A percentile compares a stretch with the other conserved stretches of the same genome.
Evolutionary conservation across 2,888 invertebrate species (phyloP).

Genomic region (Trachelus stipa): DNA sequence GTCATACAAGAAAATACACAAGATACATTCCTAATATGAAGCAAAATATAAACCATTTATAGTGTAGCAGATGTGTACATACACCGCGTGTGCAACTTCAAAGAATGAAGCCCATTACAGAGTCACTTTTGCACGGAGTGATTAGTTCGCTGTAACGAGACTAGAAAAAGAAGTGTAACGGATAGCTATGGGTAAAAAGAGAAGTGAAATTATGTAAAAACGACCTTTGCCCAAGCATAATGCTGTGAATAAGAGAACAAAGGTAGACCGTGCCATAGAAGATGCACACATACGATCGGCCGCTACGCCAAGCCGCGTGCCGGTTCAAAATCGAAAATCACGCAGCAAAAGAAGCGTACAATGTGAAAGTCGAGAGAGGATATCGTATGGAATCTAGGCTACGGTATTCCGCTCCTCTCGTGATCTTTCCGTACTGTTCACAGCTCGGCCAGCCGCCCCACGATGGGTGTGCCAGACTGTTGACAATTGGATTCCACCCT

Average conservation of each 20-base stretch:
- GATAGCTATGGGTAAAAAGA: neutral
- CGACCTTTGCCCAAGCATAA: neutral
- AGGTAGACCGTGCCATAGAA: neutral
- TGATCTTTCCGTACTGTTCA: slow-evolving; percentile 12
- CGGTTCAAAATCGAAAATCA: slow-evolving; percentile 6
- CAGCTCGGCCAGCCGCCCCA: slow-evolving; percentile 1
- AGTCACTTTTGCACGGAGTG: neutral
- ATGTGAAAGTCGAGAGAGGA: slow-evolving; percentile 20
- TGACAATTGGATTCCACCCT: slow-evolving; percentile 42
- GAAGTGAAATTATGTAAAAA: neutral
- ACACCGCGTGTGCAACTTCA: neutral
- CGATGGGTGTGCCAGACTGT: slow-evolving; percentile 32
- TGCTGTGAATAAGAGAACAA: neutral
- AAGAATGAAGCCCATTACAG: neutral
- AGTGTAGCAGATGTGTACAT: neutral
- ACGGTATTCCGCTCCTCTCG: slow-evolving; percentile 17
- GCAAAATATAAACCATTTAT: neutral
- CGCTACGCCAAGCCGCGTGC: neutral
- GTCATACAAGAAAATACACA: neutral
- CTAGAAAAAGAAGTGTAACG: neutral
- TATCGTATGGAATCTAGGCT: slow-evolving; percentile 25
- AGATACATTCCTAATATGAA: neutral
- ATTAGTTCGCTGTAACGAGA: neutral
- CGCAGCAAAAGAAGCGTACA: slow-evolving; percentile 12
- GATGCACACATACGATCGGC: neutral